Base-by-base conservation (phyloP, 2,797 vertebrate species). In the Eremophila alpestris region DNA sequence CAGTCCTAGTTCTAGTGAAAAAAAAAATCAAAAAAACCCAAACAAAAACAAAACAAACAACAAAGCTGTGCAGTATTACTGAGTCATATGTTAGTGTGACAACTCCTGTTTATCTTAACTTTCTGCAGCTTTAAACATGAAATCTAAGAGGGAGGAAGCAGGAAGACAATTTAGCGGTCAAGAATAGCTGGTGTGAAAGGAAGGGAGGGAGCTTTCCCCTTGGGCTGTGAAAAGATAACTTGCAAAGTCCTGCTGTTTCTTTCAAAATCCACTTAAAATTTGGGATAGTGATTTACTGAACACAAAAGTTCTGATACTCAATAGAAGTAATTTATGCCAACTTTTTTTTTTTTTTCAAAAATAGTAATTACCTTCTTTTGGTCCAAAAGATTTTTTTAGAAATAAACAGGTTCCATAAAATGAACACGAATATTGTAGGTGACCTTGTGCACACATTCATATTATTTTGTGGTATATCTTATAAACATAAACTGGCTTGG, bases 151-250 rank as follows among this genome's bases (percentile, higher is more conserved):
- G 82, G 68, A 95, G 95, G 92, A 94, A 96, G 95, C 91, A 96
- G 94, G 95, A 96, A 97, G 94, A 94, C 84, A 96, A 91, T 88
- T 92, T 86, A 93, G 51, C 1, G 1, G 92, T 93, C 95, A 91
- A 96, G 92, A 96, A 96, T 96, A 96, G 91, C 82, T 95, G 83
- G 95, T 91, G 93, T 92, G 92, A 93, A 94, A 96, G 95, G 94
- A 93, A 94, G 94, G 95, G 91, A 95, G 94, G 95, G 94, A 91
- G 71, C 93, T 86, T 96, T 97, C 91, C 95, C 89, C 92, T 91
- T 73, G 84, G 86, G 68, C 76, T 86, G 84, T 81, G 83, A 94
- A 96, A 81, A 96, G 96, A 97, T 96, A 97, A 95, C 85, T 87
- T 55, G 62, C 76, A 73, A 92, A 90, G 40, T 81, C 73, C 78